Evolutionary conservation across 1,140 invertebrate genomes (phyloP), one percentile per base, ranked within the genome.

Genomic region (Wiebesia pumilae): DNA sequence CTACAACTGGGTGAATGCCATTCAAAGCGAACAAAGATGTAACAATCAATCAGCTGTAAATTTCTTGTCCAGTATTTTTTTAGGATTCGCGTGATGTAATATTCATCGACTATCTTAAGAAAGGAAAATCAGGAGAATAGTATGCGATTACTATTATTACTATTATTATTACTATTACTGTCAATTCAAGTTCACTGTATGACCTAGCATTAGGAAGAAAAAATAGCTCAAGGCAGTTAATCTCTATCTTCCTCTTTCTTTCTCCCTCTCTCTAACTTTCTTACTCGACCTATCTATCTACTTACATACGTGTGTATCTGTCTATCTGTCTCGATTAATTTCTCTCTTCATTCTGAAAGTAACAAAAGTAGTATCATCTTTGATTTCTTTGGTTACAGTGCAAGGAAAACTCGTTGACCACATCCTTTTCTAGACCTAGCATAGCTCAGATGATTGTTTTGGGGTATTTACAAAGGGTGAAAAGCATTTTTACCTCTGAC

Each of bases 161-260:
- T n/a, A n/a, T n/a, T n/a, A n/a, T n/a, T n/a, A n/a, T 16, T 19
- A 19, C 24, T 35, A 19, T 71, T 33, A 38, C 35, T 71, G 12
- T 19, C 19, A 89, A 89, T 90, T 85, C 87, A 77, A 67, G 65
- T 80, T 47, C 30, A 38, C 12, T 3, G 3, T 43, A 0, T 2
- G 62, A 27, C 33, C 51, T 81, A 35, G 3, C 33, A 35, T 58
- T 35, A 33, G 62, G 51, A 21, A 27, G 30, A 77, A 35, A 24
- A 54, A 19, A 30, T 27, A 51, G 38, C 33, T 77, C n/a, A 77
- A 30, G 19, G 30, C 33, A 38, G 51, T 77, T 47, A 51, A 27
- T 77, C 1, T 77, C 43, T 30, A 33, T 54, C 30, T 65, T 65
- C 6, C 43, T 10, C 12, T 62, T 6, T 24, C 81, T 88, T 33